Evolutionary conservation across 2,113 vertebrate species (phyloP).

Genomic region (Larimichthys crocea): DNA sequence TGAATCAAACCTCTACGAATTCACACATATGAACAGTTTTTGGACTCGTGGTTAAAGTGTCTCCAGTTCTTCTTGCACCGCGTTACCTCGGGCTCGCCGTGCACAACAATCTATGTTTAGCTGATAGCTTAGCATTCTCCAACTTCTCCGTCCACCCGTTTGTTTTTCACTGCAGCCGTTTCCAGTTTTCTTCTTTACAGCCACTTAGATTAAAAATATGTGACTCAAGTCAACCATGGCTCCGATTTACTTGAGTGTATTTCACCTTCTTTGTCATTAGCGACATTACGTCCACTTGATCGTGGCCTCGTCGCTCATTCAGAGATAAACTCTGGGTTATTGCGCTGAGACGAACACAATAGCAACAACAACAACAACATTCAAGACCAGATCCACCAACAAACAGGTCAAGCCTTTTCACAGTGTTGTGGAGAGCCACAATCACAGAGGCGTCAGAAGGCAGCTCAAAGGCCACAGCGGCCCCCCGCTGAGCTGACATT

Average conservation of each 20-base stretch:
- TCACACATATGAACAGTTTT: not conserved
- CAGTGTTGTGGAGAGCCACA: conserved; percentile 74
- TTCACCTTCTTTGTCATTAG: conserved; percentile 1
- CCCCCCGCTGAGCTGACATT: conserved; percentile 84
- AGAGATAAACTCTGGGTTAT: conserved; percentile 32
- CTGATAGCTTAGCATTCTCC: not conserved
- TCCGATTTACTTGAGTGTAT: not conserved
- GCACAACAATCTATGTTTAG: not conserved
- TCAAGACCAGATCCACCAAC: conserved; percentile 64
- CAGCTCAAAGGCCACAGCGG: conserved; percentile 80
- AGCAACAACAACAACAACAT: conserved; percentile 35
- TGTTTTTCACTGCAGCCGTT: conserved; percentile 3
- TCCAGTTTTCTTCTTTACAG: not conserved
- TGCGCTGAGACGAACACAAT: conserved; percentile 45
- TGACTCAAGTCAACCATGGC: not conserved
- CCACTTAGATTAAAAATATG: not conserved
- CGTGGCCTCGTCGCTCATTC: conserved; percentile 38
- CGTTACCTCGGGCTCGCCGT: not conserved
- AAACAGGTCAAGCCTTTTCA: conserved; percentile 76
- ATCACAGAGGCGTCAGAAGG: conserved; percentile 75
- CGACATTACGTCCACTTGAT: conserved; percentile 30
- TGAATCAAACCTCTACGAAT: not conserved
- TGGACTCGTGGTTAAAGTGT: too few species aligned
- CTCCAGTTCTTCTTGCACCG: too few species aligned
- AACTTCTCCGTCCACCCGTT: not conserved